Conservation (phyloP, 2,113 vertebrate species). For the Boleophthalmus pectinirostris region DNA sequence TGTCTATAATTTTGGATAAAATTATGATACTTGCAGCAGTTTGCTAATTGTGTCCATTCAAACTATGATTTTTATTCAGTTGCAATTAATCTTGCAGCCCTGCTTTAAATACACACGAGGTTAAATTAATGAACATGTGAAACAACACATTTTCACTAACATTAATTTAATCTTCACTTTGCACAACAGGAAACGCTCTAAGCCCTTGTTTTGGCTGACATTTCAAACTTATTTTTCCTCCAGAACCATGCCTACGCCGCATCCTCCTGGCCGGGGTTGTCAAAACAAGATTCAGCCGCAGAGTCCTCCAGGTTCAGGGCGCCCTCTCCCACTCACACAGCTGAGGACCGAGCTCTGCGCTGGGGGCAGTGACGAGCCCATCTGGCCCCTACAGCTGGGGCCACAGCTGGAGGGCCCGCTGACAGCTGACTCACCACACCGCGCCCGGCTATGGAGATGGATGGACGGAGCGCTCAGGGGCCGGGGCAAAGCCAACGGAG, state of each 20-base stretch:
- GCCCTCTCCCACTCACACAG: constrained; percentile 40
- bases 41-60: too few relatives aligned
- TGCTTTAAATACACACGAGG: too few relatives aligned
- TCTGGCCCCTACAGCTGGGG: constrained; percentile 70
- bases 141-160: background rate
- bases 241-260: constrained; percentile 17
- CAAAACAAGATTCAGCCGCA: background rate
- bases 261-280: constrained; percentile 33
- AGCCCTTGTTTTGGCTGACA: background rate
- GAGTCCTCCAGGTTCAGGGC: constrained; percentile 39
- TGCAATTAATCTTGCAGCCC: too few relatives aligned
- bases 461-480: constrained; percentile 60
- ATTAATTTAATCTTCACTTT: background rate
- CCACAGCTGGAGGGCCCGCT: constrained; percentile 73
- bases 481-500: constrained; percentile 18
- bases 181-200: background rate
- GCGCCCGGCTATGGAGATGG: constrained; percentile 46
- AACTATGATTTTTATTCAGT: too few relatives aligned
- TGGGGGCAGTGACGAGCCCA: constrained; percentile 55
- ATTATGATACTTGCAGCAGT: too few relatives aligned
- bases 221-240: constrained; percentile 14
- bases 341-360: constrained; percentile 24
- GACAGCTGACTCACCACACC: constrained; percentile 64
- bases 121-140: too few relatives aligned
- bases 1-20: too few relatives aligned